Evolutionary conservation across 1,140 invertebrate genomes (phyloP).

Genomic region (Neodiprion virginianus): DNA sequence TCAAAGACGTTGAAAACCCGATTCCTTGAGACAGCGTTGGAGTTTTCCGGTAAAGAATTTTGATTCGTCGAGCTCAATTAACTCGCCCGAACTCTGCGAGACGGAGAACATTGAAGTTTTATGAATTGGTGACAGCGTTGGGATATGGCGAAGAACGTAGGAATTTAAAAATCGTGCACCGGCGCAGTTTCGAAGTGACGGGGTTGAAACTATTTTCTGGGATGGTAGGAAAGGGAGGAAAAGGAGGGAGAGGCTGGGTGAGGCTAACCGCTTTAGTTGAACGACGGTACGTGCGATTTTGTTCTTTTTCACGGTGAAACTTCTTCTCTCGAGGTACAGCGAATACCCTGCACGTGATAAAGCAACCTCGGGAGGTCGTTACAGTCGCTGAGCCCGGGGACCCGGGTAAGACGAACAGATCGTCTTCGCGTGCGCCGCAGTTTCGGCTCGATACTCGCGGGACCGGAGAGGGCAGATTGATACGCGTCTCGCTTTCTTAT

Average conservation of each 20-base stretch:
- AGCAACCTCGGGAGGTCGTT: slow-evolving; percentile 36
- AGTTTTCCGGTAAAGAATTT: too few species aligned
- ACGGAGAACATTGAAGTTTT: too few species aligned
- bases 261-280: background rate
- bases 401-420: slow-evolving; percentile 32
- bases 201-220: background rate
- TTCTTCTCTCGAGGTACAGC: background rate
- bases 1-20: too few species aligned
- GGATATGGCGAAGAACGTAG: too few species aligned
- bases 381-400: slow-evolving; percentile 22
- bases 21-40: too few species aligned
- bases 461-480: too few species aligned
- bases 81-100: too few species aligned
- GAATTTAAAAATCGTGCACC: too few species aligned
- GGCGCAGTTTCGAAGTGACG: background rate
- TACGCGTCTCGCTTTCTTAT: too few species aligned
- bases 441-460: slow-evolving; percentile 25
- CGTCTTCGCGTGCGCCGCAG: slow-evolving; percentile 40
- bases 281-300: background rate
- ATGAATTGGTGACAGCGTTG: too few species aligned
- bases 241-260: background rate
- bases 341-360: slow-evolving; percentile 35
- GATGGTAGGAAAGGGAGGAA: background rate
- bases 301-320: background rate
- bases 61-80: too few species aligned